Percentiles rank a stretch among this genome's conserved stretches.
Evolutionary conservation across 2,797 vertebrate species (phyloP).

Genomic region (Pogonophryne albipinna): DNA sequence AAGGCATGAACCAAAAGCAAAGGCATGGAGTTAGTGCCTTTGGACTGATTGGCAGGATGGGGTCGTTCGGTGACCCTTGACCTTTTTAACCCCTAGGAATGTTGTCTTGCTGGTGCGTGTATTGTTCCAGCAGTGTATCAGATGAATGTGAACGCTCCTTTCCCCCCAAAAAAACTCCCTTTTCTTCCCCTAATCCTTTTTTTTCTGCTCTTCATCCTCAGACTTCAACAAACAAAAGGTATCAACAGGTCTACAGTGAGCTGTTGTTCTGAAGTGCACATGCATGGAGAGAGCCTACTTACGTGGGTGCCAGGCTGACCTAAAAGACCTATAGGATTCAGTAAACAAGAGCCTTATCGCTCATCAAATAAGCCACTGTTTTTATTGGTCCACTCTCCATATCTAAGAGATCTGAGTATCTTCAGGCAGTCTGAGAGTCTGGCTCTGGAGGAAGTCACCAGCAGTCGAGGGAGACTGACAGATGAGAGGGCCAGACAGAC

Average conservation of each 20-base stretch:
- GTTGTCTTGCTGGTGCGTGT: conserved; percentile 78
- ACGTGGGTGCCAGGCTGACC: conserved; percentile 28
- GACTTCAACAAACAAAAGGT: conserved; percentile 73
- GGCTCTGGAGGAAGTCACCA: conserved; percentile 65
- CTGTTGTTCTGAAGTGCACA: conserved; percentile 56
- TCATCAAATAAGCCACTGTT: conserved; percentile 45
- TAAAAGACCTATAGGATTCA: conserved; percentile 40
- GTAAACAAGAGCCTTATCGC: conserved; percentile 26
- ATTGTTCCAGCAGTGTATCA: conserved; percentile 78
- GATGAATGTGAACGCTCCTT: conserved; percentile 67
- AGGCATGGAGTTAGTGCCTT: conserved; percentile 64
- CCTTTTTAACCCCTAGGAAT: conserved; percentile 83
- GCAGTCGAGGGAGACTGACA: conserved; percentile 56
- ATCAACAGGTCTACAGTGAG: conserved; percentile 59
- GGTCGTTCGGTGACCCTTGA: conserved; percentile 75
- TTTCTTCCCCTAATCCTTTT: conserved; percentile 69
- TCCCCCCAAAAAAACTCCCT: conserved; percentile 19
- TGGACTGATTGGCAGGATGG: conserved; percentile 80
- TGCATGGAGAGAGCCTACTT: conserved; percentile 13
- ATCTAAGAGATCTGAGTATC: conserved; percentile 57
- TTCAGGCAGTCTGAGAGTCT: conserved; percentile 59
- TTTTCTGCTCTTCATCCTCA: conserved; percentile 66
- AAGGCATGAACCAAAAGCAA: conserved; percentile 75
- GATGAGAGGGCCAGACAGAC: conserved; percentile 80
- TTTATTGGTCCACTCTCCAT: conserved; percentile 44